A percentile compares a stretch with the other conserved stretches of the same genome.
Evolutionary conservation across 2,888 invertebrate species (phyloP).

Genomic region (Brassicogethes aeneus): DNA sequence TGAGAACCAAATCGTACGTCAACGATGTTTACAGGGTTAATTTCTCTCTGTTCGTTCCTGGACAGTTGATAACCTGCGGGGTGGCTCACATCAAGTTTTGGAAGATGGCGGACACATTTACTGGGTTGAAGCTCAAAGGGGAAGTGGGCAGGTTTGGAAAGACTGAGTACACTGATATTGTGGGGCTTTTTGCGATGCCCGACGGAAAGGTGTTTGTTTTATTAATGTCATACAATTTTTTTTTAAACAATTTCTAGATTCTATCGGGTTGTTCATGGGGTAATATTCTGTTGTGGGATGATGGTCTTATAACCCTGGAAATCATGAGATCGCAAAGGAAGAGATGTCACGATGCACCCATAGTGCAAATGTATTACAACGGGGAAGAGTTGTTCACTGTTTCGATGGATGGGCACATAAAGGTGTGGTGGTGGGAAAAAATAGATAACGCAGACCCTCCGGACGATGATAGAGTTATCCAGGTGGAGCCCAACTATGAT

Average conservation of each 20-base stretch:
- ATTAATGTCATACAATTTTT: conserved; percentile 3
- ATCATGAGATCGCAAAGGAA: conserved; percentile 62
- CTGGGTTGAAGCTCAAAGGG: conserved; percentile 82
- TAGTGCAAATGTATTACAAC: conserved; percentile 51
- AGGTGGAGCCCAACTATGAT: conserved; percentile 80
- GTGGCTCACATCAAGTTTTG: conserved; percentile 80
- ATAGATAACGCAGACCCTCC: conserved; percentile 82
- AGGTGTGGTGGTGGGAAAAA: conserved; percentile 85
- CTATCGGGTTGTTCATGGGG: conserved; percentile 87
- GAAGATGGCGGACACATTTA: conserved; percentile 89
- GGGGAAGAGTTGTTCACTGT: conserved; percentile 40
- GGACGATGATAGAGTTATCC: conserved; percentile 69
- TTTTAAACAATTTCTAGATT: conserved; percentile 43
- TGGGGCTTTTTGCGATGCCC: conserved; percentile 75
- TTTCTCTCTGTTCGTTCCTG: conserved; percentile 74
- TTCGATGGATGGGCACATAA: conserved; percentile 66
- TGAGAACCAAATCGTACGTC: conserved; percentile 74
- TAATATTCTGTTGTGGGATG: conserved; percentile 87
- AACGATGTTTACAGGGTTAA: conserved; percentile 71
- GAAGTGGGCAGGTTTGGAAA: conserved; percentile 85
- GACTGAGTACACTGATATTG: conserved; percentile 84
- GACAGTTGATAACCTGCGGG: conserved; percentile 71
- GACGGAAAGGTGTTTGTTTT: conserved; percentile 65
- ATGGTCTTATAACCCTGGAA: conserved; percentile 78
- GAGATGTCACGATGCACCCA: conserved; percentile 66